Base-by-base conservation (phyloP, 2,797 vertebrate species). In the Taenioides sp. region DNA sequence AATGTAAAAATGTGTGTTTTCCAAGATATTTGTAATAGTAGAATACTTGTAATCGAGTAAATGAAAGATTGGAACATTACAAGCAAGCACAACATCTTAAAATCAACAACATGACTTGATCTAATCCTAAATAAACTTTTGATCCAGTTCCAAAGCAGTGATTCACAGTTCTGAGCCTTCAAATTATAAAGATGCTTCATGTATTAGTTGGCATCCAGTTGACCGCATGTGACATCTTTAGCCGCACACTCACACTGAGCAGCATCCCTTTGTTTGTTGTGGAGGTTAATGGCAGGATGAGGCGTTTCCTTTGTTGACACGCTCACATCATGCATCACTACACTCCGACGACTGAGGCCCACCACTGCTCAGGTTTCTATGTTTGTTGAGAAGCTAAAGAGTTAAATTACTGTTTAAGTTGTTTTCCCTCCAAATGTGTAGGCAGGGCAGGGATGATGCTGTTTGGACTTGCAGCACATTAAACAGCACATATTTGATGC, bases 281-380 rank as follows among this genome's bases (percentile, higher is more conserved):
- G 80, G 83, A 84, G 71, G 65, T 69, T 86, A 86, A 88, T 76
- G 76, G 83, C 76, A 87, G 86, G 86, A 87, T 82, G 80, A 86
- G 84, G 70, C 68, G 83, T 86, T 88, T 86, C 87, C 84, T 83
- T 77, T 84, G 87, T 87, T 82, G 74, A 88, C 80, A 88, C 81
- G 75, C 62, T 73, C 71, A 2, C 78, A 76, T 52, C 34, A 68
- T 40, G 67, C 84, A 76, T 81, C 85, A 75, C 54, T 22, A 69
- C 72, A 74, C 77, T 16, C 84, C 76, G 86, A 80, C 60, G 83
- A 88, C 28, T 74, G 82, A 86, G 72, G 60, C 49, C 9, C 9
- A 23, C 73, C 60, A 31, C 81, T 81, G 62, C 72, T 86, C 73
- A 0, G 61, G 82, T 86, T 86, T 85, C 85, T 60, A 27, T 84